Percentiles rank a stretch among this genome's conserved stretches.
These are phyloP conservation scores for Hybognathus amarus DNA, from an alignment of 2,797 vertebrate species.

Conservation along the genomic window DNA sequence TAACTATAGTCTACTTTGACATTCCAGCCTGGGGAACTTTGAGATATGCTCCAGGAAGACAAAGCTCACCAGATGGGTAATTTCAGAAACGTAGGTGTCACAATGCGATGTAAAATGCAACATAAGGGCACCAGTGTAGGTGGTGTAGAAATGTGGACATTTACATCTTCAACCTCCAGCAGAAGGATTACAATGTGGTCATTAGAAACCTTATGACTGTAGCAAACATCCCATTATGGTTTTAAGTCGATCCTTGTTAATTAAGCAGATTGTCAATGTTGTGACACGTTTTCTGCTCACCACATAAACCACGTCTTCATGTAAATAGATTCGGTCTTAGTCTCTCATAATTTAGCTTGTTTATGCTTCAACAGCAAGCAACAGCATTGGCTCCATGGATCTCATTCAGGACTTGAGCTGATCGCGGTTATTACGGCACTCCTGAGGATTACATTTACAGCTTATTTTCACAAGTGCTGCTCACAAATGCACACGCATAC, in stretches of 20 bases:
- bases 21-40: background rate
- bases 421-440: conserved; percentile 13
- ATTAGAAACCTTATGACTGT: conserved; percentile 7
- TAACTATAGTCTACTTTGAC: background rate
- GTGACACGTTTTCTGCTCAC: conserved; percentile 2
- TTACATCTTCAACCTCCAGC: conserved; percentile 22
- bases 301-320: conserved; percentile 23
- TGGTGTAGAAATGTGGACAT: conserved; percentile 32
- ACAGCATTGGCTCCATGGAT: conserved; percentile 8
- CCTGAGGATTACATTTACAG: conserved; percentile 14
- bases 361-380: conserved; percentile 22
- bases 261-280: conserved; percentile 28
- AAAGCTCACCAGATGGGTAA: background rate
- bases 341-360: conserved; percentile 19
- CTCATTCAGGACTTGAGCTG: background rate
- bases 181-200: conserved; percentile 6
- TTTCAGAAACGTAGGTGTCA: conserved; percentile 19
- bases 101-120: background rate
- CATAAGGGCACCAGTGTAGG: conserved; percentile 18
- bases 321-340: conserved; percentile 12
- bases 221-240: conserved; percentile 21
- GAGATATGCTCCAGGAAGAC: background rate
- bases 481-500: conserved; percentile 21
- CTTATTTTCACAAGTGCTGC: conserved; percentile 46
- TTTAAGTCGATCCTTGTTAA: conserved; percentile 27